A percentile compares a stretch with the other conserved stretches of the same genome.
Conservation (phyloP, 2,888 invertebrate species). For the Rhagonycha fulva region DNA sequence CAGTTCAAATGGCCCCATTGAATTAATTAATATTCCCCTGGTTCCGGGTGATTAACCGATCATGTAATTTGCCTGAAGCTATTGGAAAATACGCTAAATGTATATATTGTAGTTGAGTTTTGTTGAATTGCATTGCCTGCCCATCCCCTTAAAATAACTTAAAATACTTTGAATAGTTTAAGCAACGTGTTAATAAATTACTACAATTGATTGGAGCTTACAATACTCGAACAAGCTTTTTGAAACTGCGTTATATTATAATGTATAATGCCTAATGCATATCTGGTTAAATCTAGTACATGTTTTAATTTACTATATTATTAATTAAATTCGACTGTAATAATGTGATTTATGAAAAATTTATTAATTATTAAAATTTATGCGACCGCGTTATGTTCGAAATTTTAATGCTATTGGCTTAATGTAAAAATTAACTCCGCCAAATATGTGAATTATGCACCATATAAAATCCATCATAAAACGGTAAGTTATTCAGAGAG, state of each 20-base stretch:
- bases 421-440: too few relatives aligned
- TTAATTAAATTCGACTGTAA: background rate
- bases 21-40: slow-evolving; percentile 29
- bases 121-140: slow-evolving; percentile 1
- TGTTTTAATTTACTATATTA: background rate
- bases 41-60: slow-evolving; percentile 25
- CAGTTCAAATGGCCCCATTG: slow-evolving; percentile 35
- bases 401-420: too few relatives aligned
- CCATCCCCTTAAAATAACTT: background rate
- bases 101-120: background rate
- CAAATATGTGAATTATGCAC: too few relatives aligned
- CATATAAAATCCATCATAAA: too few relatives aligned
- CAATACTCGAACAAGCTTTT: background rate
- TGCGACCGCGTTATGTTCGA: background rate
- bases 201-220: background rate
- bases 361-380: background rate
- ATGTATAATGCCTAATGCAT: background rate
- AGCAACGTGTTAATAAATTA: background rate
- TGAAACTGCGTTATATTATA: background rate
- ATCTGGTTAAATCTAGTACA: background rate
- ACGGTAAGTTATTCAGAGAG: too few relatives aligned
- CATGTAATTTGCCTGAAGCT: slow-evolving; percentile 19
- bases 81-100: slow-evolving; percentile 15
- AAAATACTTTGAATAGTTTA: slow-evolving; percentile 1
- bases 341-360: background rate